Conservation (phyloP, 2,113 vertebrate genomes). For the Struthio camelus region DNA sequence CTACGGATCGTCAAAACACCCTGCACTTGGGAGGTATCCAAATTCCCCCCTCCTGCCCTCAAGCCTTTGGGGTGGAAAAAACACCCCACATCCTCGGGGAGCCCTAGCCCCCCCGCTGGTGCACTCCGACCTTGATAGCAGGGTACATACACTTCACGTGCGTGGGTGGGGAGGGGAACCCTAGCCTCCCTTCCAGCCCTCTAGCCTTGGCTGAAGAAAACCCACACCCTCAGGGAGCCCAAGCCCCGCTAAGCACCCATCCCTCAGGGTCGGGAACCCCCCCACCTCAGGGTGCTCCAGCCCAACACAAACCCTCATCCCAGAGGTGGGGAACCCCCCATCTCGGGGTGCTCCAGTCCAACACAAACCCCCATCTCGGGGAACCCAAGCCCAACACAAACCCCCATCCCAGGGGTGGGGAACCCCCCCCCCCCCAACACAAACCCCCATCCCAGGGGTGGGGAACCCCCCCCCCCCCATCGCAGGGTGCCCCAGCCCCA, state of each 20-base stretch:
- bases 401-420: neutral
- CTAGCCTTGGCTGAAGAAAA: too few relatives aligned
- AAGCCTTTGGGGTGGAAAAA: neutral
- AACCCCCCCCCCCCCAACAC: too few relatives aligned
- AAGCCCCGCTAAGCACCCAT: neutral
- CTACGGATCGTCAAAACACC: neutral
- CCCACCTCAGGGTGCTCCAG: neutral
- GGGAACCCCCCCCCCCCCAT: too few relatives aligned
- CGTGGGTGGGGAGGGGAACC: too few relatives aligned
- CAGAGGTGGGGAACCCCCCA: too few relatives aligned
- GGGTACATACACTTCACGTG: too few relatives aligned
- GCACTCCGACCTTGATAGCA: too few relatives aligned
- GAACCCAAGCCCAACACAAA: neutral
- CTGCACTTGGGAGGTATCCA: rapidly evolving
- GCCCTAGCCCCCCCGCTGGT: too few relatives aligned
- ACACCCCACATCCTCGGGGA: neutral
- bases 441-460: neutral
- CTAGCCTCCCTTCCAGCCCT: neutral
- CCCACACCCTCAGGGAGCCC: too few relatives aligned
- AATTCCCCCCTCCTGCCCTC: too few relatives aligned
- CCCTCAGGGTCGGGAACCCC: neutral
- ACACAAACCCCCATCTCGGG: neutral
- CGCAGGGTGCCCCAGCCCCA: neutral
- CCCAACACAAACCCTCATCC: too few relatives aligned
- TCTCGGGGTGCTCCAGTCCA: too few relatives aligned